Percentiles rank a stretch among this genome's conserved stretches.
phyloP scores from a whole-genome alignment of 2,797 vertebrate species.

The Falco biarmicus region DNA sequence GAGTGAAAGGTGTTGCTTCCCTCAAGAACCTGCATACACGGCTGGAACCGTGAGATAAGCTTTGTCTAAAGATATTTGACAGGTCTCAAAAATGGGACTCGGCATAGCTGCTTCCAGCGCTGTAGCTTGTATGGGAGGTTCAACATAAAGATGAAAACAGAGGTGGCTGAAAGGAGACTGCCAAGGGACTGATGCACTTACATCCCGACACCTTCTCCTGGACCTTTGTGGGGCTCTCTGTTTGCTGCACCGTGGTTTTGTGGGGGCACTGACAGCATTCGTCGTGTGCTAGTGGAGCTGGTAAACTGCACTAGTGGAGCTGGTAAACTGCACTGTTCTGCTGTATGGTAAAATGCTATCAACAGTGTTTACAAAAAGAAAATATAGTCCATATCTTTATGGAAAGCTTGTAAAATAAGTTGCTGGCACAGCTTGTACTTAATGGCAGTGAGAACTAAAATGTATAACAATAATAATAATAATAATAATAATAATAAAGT shows the following conservation, averaged over 20 bases:
- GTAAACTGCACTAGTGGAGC: background rate
- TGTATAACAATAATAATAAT: background rate
- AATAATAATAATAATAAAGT: background rate
- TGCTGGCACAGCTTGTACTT: background rate
- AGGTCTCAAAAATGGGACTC: background rate
- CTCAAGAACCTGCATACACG: background rate
- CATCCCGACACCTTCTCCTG: background rate
- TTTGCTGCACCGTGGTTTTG: background rate
- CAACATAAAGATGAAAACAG: background rate
- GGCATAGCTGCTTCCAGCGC: background rate
- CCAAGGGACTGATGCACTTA: background rate
- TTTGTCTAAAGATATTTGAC: background rate
- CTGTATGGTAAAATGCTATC: background rate
- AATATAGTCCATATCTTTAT: background rate
- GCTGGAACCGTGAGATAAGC: background rate
- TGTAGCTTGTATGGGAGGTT: background rate
- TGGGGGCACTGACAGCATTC: background rate
- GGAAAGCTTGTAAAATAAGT: slow-evolving; percentile 2
- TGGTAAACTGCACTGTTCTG: background rate
- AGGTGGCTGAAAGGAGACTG: background rate
- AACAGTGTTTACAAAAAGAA: background rate
- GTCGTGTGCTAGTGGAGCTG: background rate
- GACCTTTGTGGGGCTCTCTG: background rate
- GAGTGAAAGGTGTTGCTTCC: background rate
- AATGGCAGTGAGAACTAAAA: background rate